phyloP scores from a whole-genome alignment of 2,797 vertebrate species.

The Myotis daubentonii region DNA sequence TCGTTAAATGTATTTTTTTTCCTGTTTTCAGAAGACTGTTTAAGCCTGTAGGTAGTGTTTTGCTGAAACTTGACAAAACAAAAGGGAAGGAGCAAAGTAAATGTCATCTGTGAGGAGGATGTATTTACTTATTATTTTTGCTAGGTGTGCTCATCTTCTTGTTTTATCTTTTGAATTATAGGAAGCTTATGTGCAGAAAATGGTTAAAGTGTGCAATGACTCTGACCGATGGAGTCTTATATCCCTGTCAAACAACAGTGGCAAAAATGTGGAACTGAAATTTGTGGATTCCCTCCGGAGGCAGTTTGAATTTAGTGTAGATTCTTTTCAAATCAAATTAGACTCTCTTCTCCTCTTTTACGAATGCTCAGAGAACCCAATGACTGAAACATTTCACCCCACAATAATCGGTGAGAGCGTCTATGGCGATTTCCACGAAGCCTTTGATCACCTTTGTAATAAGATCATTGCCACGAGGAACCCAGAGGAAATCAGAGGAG shows the following conservation, averaged over 20 bases:
- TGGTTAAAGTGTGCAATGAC: constrained; percentile 99
- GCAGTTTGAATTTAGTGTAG: constrained; percentile 99
- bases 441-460: constrained; percentile 97
- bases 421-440: constrained; percentile 95
- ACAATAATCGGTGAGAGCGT: constrained; percentile 98
- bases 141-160: constrained; percentile 75
- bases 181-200: constrained; percentile 99
- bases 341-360: constrained; percentile 99
- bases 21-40: constrained; percentile 54
- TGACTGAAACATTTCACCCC: constrained; percentile 98
- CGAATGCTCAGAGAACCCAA: constrained; percentile 98
- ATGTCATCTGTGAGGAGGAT: not conserved
- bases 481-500: constrained; percentile 98
- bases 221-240: constrained; percentile 99
- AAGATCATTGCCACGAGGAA: constrained; percentile 97
- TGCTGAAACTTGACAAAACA: constrained; percentile 62
- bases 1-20: constrained; percentile 70
- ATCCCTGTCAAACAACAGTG: constrained; percentile 98
- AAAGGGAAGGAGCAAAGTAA: constrained; percentile 13
- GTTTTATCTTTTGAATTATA: constrained; percentile 85
- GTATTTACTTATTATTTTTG: constrained; percentile 32
- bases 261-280: constrained; percentile 99
- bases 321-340: constrained; percentile 98
- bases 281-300: constrained; percentile 98
- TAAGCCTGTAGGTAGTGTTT: constrained; percentile 52